Conservation (phyloP, 2,888 invertebrate genomes). For the Tridacna crocea region DNA sequence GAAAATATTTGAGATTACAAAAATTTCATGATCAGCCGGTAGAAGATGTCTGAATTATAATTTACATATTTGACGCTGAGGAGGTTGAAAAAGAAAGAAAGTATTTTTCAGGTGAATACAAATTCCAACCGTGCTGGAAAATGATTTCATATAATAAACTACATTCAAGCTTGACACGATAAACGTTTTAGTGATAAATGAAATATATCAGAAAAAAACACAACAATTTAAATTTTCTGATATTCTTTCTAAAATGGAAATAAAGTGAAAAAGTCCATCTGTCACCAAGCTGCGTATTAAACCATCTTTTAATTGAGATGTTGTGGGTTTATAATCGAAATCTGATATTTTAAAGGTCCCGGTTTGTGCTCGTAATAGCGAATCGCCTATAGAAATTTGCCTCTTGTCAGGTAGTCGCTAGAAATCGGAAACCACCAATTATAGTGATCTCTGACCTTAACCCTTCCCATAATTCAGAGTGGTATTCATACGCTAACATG, state of each 20-base stretch:
- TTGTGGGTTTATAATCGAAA: slow-evolving; percentile 27
- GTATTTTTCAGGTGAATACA: too few relatives aligned
- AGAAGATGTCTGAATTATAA: too few relatives aligned
- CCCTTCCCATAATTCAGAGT: neutral
- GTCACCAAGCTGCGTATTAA: slow-evolving; percentile 23
- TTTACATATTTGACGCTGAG: too few relatives aligned
- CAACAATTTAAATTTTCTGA: slow-evolving; percentile 24
- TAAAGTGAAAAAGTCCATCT: slow-evolving; percentile 1
- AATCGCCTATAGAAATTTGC: slow-evolving; percentile 9
- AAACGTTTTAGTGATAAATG: slow-evolving; percentile 14
- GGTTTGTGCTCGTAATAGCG: slow-evolving; percentile 11
- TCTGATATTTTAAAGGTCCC: slow-evolving; percentile 20
- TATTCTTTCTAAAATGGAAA: slow-evolving; percentile 1
- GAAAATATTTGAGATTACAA: too few relatives aligned
- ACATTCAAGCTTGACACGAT: slow-evolving; percentile 11
- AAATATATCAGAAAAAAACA: slow-evolving; percentile 12
- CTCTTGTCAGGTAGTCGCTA: slow-evolving; percentile 21
- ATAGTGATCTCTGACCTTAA: slow-evolving; percentile 9
- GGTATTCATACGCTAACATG: neutral
- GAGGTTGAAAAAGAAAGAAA: too few relatives aligned
- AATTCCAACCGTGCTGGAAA: neutral
- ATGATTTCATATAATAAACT: slow-evolving; percentile 11
- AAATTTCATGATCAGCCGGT: too few relatives aligned
- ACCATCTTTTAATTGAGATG: slow-evolving; percentile 49
- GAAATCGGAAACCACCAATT: slow-evolving; percentile 39